Evolutionary conservation across 2,888 invertebrate species (phyloP).

Genomic region (Macrophya annulata): DNA sequence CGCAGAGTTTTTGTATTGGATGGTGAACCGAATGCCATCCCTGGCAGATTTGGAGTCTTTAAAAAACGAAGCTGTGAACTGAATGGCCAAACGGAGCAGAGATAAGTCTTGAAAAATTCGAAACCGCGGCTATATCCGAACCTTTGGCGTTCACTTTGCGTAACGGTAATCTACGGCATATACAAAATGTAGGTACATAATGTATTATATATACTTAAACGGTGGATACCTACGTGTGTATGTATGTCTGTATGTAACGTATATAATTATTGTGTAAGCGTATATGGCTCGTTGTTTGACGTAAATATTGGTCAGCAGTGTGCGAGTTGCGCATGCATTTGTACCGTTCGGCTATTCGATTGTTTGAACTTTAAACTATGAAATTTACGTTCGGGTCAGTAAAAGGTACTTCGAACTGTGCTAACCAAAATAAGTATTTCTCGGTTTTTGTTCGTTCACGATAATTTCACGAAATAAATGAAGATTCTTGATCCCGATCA

Average conservation of each 20-base stretch:
- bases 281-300: background rate
- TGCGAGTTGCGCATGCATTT: background rate
- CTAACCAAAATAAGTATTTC: background rate
- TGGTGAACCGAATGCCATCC: background rate
- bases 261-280: background rate
- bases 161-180: slow-evolving; percentile 14
- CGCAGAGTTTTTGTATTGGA: background rate
- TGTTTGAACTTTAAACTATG: slow-evolving; percentile 7
- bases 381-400: background rate
- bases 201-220: slow-evolving; percentile 3
- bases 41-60: background rate
- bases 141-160: slow-evolving; percentile 13
- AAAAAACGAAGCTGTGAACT: background rate
- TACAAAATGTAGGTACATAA: background rate
- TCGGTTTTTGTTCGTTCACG: background rate
- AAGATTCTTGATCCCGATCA: background rate
- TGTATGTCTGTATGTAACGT: background rate
- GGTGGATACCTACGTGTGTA: background rate
- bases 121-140: background rate
- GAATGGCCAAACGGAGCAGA: background rate
- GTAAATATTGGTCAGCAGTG: slow-evolving; percentile 20
- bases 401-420: background rate
- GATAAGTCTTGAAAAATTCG: background rate
- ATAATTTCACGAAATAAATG: no score
- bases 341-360: background rate